Base-by-base conservation (phyloP, 2,797 vertebrate genomes). In the Pipistrellus pygmaeus region DNA sequence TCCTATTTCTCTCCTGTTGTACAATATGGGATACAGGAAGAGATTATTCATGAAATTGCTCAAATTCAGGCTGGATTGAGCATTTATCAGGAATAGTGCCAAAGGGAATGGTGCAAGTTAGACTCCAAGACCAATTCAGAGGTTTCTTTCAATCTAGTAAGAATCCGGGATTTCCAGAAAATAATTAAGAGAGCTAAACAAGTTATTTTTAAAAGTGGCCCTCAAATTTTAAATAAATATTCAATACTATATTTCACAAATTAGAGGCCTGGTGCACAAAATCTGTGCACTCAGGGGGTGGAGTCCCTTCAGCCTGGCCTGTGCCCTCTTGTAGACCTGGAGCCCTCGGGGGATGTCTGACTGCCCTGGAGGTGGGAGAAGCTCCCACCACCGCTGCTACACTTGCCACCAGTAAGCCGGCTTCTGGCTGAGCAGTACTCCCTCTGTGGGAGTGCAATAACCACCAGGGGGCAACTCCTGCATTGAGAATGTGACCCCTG, bases 21-120 rank as follows among this genome's bases (percentile, higher is more conserved):
- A 21, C 62, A 77, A 44, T 17, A 6, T 51, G 38, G 23, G 25
- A 23, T 48, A 64, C 51, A 93, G 20, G 21, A 41, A 64, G 32
- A 71, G 21, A 68, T 80, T 91, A 88, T 68, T 93, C 32, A 68
- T 9, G 13, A n/a, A 83, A 73, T 77, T 48, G 5, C 20, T 66
- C 85, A 88, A 48, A 75, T 48, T 85, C 41, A 11, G 8, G 5
- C 25, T 72, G 25, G 12, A 72, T 46, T 46, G 35, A 48, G 17
- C n/a, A 82, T 32, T 76, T 93, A 46, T 82, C 21, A 78, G 41
- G 21, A 78, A 83, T 27, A 88, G 6, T 81, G 23, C 30, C 17
- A 68, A 80, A 85, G 17, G 11, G 14, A 85, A 60, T 68, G n/a
- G 6, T 85, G 48, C 21, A 81, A n/a, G 51, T 75, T 53, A 75